phyloP scores from a whole-genome alignment of 2,888 invertebrate genomes.

The Nomada hirtipes region DNA sequence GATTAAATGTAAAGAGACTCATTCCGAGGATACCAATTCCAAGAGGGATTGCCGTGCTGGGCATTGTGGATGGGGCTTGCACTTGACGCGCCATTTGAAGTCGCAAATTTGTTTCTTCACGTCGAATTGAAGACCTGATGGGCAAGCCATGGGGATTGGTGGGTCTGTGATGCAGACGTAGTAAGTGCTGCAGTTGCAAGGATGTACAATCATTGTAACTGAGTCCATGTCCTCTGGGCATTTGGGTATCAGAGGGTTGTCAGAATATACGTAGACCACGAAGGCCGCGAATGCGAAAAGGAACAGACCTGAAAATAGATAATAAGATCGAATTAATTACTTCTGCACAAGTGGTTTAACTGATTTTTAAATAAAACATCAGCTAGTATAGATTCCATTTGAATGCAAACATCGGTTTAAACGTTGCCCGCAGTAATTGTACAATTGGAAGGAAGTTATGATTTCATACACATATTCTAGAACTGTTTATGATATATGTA shows the following conservation, averaged over 20 bases:
- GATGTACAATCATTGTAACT: background rate
- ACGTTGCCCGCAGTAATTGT: no score
- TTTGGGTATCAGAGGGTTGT: accelerated
- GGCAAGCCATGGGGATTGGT: conserved; percentile 29
- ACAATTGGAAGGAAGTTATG: no score
- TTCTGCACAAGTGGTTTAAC: background rate
- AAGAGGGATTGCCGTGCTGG: no score
- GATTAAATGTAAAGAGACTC: background rate
- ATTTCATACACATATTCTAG: no score
- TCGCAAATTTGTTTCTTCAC: background rate
- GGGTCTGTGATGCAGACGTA: conserved; percentile 8
- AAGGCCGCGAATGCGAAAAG: background rate
- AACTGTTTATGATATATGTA: background rate
- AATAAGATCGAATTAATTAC: background rate
- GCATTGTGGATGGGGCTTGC: background rate
- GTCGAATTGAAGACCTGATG: background rate
- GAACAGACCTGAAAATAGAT: background rate
- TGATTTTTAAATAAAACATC: background rate
- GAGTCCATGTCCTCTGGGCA: background rate
- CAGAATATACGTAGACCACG: background rate
- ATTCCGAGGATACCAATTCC: background rate
- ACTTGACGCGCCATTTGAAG: background rate
- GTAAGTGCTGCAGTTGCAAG: conserved; percentile 27
- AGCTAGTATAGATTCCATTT: background rate
- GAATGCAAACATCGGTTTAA: no score